Evolutionary conservation across 2,113 vertebrate species (phyloP).

Genomic region (Buteo buteo): DNA sequence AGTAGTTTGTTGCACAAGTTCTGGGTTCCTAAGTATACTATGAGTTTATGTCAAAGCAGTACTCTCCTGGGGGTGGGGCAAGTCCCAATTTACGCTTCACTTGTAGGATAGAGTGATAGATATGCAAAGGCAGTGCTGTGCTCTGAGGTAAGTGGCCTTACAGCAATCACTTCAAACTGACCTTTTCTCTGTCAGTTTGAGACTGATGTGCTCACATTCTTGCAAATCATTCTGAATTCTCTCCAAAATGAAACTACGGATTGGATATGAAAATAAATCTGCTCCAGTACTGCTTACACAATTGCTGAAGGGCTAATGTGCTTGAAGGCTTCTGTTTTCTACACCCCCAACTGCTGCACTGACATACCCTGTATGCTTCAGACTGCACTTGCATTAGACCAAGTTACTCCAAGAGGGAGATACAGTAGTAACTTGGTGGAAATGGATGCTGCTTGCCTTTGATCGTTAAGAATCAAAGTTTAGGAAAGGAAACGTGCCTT

Average conservation of each 20-base stretch:
- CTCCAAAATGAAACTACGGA: accelerated
- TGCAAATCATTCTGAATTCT: not conserved
- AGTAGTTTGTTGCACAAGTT: too few species aligned
- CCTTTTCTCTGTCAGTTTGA: accelerated
- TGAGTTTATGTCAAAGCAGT: too few species aligned
- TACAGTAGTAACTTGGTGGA: not conserved
- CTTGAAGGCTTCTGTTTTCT: not conserved
- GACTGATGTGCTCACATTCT: accelerated
- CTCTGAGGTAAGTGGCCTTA: not conserved
- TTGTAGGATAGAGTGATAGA: accelerated
- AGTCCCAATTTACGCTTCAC: accelerated
- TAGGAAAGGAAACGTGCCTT: accelerated
- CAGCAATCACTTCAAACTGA: accelerated
- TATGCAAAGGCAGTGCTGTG: accelerated
- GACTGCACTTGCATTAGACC: accelerated
- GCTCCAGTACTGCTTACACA: accelerated
- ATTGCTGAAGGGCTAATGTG: accelerated
- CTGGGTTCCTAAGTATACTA: accelerated
- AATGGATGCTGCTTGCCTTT: accelerated
- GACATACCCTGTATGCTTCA: accelerated
- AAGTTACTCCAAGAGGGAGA: accelerated
- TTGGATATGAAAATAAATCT: accelerated
- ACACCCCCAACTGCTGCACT: accelerated
- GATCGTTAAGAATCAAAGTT: accelerated
- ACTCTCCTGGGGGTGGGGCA: accelerated